A percentile compares a stretch with the other conserved stretches of the same genome.
phyloP scores from a whole-genome alignment of 1,140 invertebrate genomes.

The Drosophila albomicans region DNA sequence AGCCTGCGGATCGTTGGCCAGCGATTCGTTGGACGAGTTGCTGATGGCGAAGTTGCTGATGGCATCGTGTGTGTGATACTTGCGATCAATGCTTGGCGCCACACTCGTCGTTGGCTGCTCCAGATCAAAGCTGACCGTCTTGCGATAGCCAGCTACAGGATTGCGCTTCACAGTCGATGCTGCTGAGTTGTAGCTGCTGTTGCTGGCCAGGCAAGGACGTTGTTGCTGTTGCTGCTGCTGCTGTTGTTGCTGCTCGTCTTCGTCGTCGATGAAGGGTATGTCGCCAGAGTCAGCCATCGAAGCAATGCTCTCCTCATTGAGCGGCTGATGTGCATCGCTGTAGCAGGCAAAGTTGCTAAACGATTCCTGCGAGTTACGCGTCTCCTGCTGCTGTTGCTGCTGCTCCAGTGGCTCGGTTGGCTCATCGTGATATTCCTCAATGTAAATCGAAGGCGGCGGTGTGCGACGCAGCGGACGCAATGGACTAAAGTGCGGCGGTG shows the following conservation, averaged over 20 bases:
- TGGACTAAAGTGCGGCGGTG: slow-evolving; percentile 64
- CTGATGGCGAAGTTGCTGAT: slow-evolving; percentile 66
- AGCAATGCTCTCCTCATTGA: slow-evolving; percentile 82
- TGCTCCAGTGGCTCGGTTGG: slow-evolving; percentile 43
- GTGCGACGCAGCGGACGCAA: slow-evolving; percentile 66
- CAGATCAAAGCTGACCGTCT: slow-evolving; percentile 84
- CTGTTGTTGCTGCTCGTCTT: slow-evolving; percentile 64
- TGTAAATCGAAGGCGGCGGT: slow-evolving; percentile 82
- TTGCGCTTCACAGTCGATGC: slow-evolving; percentile 47
- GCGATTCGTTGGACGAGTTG: slow-evolving; percentile 66
- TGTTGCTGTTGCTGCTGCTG: slow-evolving; percentile 41
- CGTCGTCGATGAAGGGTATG: slow-evolving; percentile 84
- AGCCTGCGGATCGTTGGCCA: slow-evolving; percentile 39
- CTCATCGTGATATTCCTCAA: slow-evolving; percentile 82
- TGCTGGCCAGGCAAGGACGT: slow-evolving; percentile 43
- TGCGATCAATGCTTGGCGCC: slow-evolving; percentile 64
- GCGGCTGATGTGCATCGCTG: slow-evolving; percentile 78
- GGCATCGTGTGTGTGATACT: slow-evolving; percentile 80
- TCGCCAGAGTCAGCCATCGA: slow-evolving; percentile 76
- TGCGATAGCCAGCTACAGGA: slow-evolving; percentile 64
- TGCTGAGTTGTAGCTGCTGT: slow-evolving; percentile 16
- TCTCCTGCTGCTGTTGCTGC: slow-evolving; percentile 2
- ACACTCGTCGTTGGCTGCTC: slow-evolving; percentile 56
- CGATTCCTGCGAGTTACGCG: slow-evolving; percentile 71
- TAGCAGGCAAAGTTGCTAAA: slow-evolving; percentile 71